These are phyloP conservation scores for Rhabdomys dilectus DNA, from an alignment of 2,113 vertebrate genomes.

Conservation along the genomic window DNA sequence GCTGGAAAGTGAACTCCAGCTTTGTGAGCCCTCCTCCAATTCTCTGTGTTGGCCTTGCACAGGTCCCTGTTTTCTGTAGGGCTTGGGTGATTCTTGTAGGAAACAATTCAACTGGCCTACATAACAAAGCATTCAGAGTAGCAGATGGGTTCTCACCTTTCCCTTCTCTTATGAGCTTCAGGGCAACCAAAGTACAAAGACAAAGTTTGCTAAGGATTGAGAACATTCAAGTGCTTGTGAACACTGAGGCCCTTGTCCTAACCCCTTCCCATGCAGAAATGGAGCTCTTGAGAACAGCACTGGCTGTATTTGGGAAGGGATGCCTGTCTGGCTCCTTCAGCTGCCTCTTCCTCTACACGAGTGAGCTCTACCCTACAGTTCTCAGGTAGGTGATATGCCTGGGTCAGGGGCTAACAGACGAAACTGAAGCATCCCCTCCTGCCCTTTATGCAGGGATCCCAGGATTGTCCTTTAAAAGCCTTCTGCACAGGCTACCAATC, in stretches of 20 bases:
- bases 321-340: constrained; percentile 92
- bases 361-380: constrained; percentile 86
- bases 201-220: neutral
- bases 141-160: neutral
- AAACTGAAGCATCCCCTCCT: neutral
- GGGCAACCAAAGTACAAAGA: constrained; percentile 34
- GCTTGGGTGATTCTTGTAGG: neutral
- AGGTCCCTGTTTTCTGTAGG: neutral
- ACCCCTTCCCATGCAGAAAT: constrained; percentile 84
- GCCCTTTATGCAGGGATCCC: neutral
- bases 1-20: neutral
- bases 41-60: neutral
- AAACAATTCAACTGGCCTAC: neutral
- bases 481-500: neutral
- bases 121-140: neutral
- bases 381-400: constrained; percentile 79
- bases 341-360: constrained; percentile 90
- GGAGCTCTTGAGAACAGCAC: constrained; percentile 85
- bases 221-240: neutral
- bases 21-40: neutral
- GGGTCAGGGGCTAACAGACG: rapidly evolving
- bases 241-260: neutral
- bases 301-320: constrained; percentile 94
- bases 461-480: neutral
- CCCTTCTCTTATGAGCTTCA: constrained; percentile 27